phyloP scores from a whole-genome alignment of 1,140 invertebrate species.

The Caenorhabditis brenneri region DNA sequence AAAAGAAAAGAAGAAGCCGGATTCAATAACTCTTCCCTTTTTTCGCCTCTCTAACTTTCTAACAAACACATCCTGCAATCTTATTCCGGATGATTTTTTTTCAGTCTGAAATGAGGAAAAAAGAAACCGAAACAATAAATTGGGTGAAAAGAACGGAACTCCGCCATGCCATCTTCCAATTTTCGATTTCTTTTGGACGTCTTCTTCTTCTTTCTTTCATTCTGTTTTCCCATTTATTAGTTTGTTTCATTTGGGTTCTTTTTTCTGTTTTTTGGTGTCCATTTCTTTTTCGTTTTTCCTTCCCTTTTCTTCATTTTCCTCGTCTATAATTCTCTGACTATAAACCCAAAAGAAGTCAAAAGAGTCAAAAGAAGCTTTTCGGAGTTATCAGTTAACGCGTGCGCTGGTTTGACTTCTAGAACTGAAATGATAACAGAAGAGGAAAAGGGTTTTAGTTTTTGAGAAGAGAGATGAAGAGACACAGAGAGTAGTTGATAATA shows the following conservation, averaged over 20 bases:
- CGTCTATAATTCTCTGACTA: no score
- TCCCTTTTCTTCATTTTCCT: no score
- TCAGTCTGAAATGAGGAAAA: not conserved
- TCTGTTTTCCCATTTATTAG: conserved; percentile 11
- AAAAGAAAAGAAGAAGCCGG: conserved; percentile 29
- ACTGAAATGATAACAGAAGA: no score
- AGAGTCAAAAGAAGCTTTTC: no score
- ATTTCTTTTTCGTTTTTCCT: not conserved
- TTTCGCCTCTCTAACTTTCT: not conserved
- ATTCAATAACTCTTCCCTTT: not conserved
- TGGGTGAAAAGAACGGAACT: not conserved
- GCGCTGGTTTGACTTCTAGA: no score
- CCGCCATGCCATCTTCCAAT: not conserved
- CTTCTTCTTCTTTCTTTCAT: not conserved
- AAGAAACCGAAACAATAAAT: conserved; percentile 22
- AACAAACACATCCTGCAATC: conserved; percentile 6
- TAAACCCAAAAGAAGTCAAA: no score
- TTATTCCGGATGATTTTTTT: not conserved
- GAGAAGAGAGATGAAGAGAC: no score
- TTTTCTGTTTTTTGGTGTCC: not conserved
- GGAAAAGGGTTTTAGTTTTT: no score
- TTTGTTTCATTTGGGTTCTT: not conserved
- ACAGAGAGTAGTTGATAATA: no score
- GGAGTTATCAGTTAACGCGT: no score
- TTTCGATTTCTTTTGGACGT: not conserved